phyloP scores from a whole-genome alignment of 2,797 vertebrate genomes.

The Thalassophryne amazonica region DNA sequence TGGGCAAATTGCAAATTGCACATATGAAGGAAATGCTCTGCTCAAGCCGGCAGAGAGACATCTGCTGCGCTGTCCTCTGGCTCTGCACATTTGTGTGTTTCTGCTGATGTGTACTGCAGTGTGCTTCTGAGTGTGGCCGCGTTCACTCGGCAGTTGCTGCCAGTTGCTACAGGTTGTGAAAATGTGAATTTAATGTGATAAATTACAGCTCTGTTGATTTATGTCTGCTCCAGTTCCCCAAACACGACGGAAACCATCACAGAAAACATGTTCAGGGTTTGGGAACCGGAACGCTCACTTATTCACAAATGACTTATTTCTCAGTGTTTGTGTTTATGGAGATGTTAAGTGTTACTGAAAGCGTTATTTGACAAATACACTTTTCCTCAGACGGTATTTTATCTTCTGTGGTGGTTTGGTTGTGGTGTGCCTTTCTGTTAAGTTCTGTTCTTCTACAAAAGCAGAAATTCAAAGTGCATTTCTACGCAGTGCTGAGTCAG shows the following conservation, averaged over 20 bases:
- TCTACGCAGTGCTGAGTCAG: conserved; percentile 36
- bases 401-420: background rate
- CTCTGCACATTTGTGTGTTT: background rate
- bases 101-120: no score
- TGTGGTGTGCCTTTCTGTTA: conserved; percentile 13
- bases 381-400: conserved; percentile 7
- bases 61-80: conserved; percentile 11
- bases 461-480: background rate
- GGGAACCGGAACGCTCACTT: background rate
- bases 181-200: conserved; percentile 17
- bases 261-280: conserved; percentile 2
- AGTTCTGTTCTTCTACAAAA: background rate
- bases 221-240: conserved; percentile 14
- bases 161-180: conserved; percentile 23
- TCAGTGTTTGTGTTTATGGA: background rate
- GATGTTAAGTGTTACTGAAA: conserved; percentile 2
- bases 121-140: background rate
- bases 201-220: conserved; percentile 37
- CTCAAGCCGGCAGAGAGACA: conserved; percentile 34
- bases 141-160: conserved; percentile 7
- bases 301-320: conserved; percentile 1
- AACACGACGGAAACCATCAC: conserved; percentile 19
- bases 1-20: conserved; percentile 1
- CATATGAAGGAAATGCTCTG: conserved; percentile 4
- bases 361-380: background rate